Conservation (phyloP, 2,113 vertebrate species). For the Tympanuchus pallidicinctus region DNA sequence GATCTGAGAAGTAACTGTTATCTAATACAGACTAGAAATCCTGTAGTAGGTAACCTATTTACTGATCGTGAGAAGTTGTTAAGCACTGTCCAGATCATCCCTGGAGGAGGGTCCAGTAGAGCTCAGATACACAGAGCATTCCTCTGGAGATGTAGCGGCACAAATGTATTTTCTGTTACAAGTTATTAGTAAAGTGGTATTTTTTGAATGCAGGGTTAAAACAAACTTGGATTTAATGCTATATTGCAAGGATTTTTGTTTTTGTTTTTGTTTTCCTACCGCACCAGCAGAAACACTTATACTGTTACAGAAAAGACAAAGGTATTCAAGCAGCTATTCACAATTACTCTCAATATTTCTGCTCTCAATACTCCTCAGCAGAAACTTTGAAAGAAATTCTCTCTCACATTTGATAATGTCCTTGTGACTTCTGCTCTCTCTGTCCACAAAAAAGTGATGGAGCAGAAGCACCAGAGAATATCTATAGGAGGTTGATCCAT, state of each 20-base stretch:
- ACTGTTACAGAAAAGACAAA: neutral
- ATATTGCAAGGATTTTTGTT: neutral
- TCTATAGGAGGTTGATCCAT: neutral
- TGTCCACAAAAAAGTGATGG: neutral
- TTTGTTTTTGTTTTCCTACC: neutral
- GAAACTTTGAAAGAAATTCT: neutral
- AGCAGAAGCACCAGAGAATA: conserved; percentile 29
- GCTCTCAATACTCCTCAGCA: neutral
- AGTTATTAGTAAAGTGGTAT: neutral
- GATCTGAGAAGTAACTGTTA: neutral
- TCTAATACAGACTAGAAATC: neutral
- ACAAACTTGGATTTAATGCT: neutral
- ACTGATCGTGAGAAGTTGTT: neutral
- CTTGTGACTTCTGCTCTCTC: conserved; percentile 15
- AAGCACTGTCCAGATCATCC: neutral
- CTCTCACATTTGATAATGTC: neutral
- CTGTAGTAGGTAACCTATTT: neutral
- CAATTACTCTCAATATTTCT: neutral
- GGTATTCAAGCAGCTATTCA: neutral
- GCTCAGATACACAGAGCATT: neutral
- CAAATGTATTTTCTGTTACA: neutral
- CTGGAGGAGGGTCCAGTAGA: neutral
- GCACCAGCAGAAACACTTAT: neutral
- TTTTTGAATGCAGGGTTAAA: neutral
- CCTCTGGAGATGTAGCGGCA: neutral